Evolutionary conservation across 2,888 invertebrate species (phyloP), one percentile per base, ranked within the genome.

Genomic region (Thera britannica): DNA sequence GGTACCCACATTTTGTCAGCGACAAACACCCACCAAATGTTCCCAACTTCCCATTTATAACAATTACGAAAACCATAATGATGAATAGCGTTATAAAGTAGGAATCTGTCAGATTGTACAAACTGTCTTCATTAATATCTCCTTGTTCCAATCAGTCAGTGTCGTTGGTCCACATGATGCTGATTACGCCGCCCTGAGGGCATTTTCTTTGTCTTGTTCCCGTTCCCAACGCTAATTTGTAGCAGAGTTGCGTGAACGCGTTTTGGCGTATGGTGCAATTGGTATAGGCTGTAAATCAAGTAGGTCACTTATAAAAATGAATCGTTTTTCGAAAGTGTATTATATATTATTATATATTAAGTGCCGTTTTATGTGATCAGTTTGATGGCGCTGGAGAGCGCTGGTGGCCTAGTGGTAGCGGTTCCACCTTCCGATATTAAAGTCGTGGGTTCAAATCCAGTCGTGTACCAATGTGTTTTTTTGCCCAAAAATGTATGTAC

Each of bases 181-280:
- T 73, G 71, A 72, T 68, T 66, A 62, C 63, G 65, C 49, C 46
- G 61, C 61, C 44, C 74, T 67, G 46, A 67, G 73, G 74, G 70
- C 73, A 71, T 73, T 74, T 74, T 72, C 76, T 75, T 75, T 76
- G 76, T 74, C 76, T 76, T 67, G 67, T 58, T 72, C 65, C n/a
- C 62, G 57, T 72, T 72, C 68, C 70, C 60, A 70, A 63, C 76
- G 74, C 74, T 76, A 74, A 76, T 76, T 76, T 76, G 74, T 74
- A 74, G 72, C 72, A 62, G 71, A 70, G 72, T 73, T 74, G 74
- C 74, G 72, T 76, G 75, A 76, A 74, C 71, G 74, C 73, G 72
- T 69, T 44, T 67, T 71, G 55, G 59, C 35, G 68, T 23, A 12
- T 66, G 72, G 75, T 65, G 35, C 58, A 70, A 66, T 49, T 11